Percentiles rank a stretch among this genome's conserved stretches.
Evolutionary conservation across 2,797 vertebrate species (phyloP).

Genomic region (Triplophysa bombifrons): DNA sequence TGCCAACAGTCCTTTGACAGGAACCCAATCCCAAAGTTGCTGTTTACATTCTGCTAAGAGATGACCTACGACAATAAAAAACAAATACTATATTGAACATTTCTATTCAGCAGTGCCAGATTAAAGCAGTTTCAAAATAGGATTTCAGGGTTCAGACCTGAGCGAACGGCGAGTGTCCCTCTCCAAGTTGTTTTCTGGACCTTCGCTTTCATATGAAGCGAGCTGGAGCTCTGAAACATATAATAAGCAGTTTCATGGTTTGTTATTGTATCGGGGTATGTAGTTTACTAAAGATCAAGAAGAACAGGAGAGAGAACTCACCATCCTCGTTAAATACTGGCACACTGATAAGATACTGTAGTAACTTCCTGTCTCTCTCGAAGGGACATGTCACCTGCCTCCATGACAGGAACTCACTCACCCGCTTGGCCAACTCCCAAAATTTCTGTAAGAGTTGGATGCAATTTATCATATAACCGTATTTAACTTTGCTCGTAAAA

Average conservation of each 20-base stretch:
- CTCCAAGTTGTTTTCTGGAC: slow-evolving; percentile 94
- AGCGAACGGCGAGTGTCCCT: slow-evolving; percentile 94
- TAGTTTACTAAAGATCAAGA: background rate
- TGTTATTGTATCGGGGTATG: background rate
- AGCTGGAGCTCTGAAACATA: slow-evolving; percentile 83
- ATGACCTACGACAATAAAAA: slow-evolving; percentile 78
- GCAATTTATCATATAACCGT: background rate
- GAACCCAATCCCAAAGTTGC: slow-evolving; percentile 8
- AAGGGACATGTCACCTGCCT: slow-evolving; percentile 94
- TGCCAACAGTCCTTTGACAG: slow-evolving; percentile 17
- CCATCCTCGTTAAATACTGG: slow-evolving; percentile 91
- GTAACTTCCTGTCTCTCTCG: slow-evolving; percentile 86
- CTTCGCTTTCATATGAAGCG: slow-evolving; percentile 95
- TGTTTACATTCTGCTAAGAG: slow-evolving; percentile 81
- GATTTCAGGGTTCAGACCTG: slow-evolving; percentile 73
- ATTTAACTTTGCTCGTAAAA: no score
- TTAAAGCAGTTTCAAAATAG: background rate
- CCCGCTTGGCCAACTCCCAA: slow-evolving; percentile 92
- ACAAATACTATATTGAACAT: background rate
- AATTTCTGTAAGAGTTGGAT: slow-evolving; percentile 83
- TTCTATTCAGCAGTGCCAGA: slow-evolving; percentile 1
- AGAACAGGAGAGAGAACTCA: slow-evolving; percentile 63
- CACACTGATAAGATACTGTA: slow-evolving; percentile 89
- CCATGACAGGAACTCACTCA: slow-evolving; percentile 96
- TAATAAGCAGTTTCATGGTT: background rate